Base-by-base conservation (phyloP, 2,797 vertebrate species). In the Diglossa cyanea region DNA sequence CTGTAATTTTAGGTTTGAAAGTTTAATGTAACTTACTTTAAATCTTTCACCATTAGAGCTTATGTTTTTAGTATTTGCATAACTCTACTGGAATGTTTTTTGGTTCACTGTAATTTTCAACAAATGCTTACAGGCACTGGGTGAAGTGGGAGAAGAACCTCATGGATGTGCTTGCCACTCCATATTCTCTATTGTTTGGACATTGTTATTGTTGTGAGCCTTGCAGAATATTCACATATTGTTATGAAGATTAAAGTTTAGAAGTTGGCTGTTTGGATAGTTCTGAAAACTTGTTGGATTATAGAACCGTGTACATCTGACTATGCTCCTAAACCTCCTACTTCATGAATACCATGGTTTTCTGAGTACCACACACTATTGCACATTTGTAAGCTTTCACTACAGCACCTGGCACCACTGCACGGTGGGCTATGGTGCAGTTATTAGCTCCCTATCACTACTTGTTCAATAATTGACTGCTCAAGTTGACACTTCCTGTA, bases 241-340 rank as follows among this genome's bases (percentile, higher is more conserved):
- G 51, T 79, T 84, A 24, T 39, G 37, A 84, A 86, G 42, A 86
- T 86, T 90, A 72, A 96, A 75, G 37, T 67, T 80, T 65, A 14
- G 62, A 87, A 79, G 31, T 37, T 25, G 58, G 35, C 33, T 12
- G 13, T 67, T 78, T 44, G 21, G 31, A 16, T 57, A 14, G 50
- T 77, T 96, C 39, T 80, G 53, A 63, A 85, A 87, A 58, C 8
- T 57, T 73, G 12, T 39, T 39, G 58, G 60, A 47, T 35, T 73
- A 4, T 26, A 23, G 47, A 55, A 57, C 8, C 13, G 2, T 3
- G 8, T 31, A 54, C 4, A 10, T n/a, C 16, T 80, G 39, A 76
- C 25, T 55, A 25, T 33, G 21, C 17, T 80, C n/a, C 31, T 78
- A 51, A 82, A 58, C 18, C 8, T 79, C 25, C 21, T 70, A 3